These are phyloP conservation scores for Otis tarda DNA, from an alignment of 2,113 vertebrate species.

Conservation along the genomic window DNA sequence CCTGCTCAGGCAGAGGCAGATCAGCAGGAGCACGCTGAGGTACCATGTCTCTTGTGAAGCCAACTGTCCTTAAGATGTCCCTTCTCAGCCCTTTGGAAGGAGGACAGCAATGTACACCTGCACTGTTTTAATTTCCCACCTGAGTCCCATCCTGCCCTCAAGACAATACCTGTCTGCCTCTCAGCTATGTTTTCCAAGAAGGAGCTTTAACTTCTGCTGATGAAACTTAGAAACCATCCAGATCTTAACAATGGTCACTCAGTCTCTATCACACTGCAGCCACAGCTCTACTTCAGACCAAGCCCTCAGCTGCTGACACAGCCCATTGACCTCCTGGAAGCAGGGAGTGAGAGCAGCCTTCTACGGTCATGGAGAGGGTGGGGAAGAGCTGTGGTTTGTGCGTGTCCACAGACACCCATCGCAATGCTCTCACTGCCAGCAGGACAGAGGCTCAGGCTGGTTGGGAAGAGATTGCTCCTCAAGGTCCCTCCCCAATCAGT, in stretches of 20 bases:
- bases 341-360: not conserved
- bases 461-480: not conserved
- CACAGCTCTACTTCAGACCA: not conserved
- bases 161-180: not conserved
- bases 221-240: not conserved
- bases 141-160: not conserved
- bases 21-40: not conserved
- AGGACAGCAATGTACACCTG: not conserved
- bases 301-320: not conserved
- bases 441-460: not conserved
- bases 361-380: not conserved
- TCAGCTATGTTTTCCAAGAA: not conserved
- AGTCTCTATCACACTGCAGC: not conserved
- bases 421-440: not conserved
- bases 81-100: not conserved
- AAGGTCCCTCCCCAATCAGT: not conserved
- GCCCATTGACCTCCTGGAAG: not conserved
- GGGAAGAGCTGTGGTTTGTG: not conserved
- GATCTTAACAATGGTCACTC: accelerated
- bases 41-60: not conserved
- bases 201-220: not conserved
- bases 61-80: not conserved
- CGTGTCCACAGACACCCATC: not conserved
- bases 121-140: not conserved
- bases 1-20: not conserved